Evolutionary conservation across 2,113 vertebrate genomes (phyloP), one percentile per base, ranked within the genome.

Genomic region (Callionymus lyra): DNA sequence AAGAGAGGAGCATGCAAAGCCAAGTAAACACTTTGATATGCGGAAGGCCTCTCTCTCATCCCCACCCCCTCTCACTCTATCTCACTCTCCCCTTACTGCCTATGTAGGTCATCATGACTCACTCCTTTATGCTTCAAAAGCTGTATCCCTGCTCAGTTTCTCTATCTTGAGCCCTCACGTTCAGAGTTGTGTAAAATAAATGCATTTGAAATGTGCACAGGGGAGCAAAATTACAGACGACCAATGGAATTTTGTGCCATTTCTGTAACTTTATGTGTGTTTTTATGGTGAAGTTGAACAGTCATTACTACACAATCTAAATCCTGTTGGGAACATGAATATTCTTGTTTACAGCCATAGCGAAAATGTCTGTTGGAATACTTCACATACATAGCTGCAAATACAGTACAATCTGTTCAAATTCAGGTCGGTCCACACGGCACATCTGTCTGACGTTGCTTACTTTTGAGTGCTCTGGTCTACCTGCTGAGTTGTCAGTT

Each of bases 41-140:
- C 74, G 64, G 75, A 80, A 82, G 79, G 68, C 70, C 62, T 76
- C 76, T 76, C 68, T 74, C 62, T 49, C 64, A 39, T 53, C 51
- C 45, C 63, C 59, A 53, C 44, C 54, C 44, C 13, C 49, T 41
- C 37, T 54, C 31, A 58, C 51, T 48, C 41, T 53, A 44, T 69
- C 45, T 27, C 44, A 13, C 65, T 58, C 56, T 63, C 67, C 63
- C 65, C 59, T 50, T 59, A 33, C 68, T 68, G 74, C 77, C 70
- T 84, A 84, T 87, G 78, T 87, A 85, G 83, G 84, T 86, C 84
- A 83, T 62, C 70, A 76, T 85, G 79, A 83, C 82, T 84, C 72
- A 81, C 77, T 78, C 68, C 74, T 85, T 80, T 82, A 83, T 76
- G 68, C 71, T 84, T 84, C 77, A 75, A 75, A 81, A 79, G 72